Evolutionary conservation across 53 echinoderm and acorn worm genomes (phyloP), one percentile per base, ranked within the genome.

Genomic region (Luidia sarsii): DNA sequence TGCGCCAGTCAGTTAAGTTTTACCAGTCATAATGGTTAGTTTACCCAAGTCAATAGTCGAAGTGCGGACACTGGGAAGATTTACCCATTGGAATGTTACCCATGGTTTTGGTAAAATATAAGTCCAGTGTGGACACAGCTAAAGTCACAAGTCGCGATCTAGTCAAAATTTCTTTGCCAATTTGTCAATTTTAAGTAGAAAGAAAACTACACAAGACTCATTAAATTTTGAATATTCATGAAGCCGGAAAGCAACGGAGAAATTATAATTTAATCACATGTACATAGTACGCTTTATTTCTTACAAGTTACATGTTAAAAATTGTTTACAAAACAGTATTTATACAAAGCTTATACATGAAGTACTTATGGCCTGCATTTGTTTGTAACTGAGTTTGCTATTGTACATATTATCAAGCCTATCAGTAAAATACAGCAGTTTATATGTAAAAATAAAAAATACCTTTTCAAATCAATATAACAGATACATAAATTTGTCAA

Each of bases 281-380:
- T 77, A 77, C 77, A 77, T 77, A 59, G 75, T 57, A 43, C 60
- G 60, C 48, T 72, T 77, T 77, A 77, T 77, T 77, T 77, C 77
- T 77, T 77, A 77, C 77, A 77, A 77, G 77, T 77, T 60, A 77
- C 77, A 77, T 77, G 61, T 77, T 77, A 77, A 77, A 77, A 77
- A 77, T 77, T 77, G 77, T 77, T 77, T 77, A 77, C 77, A 77
- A 77, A 77, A 60, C 77, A 61, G 59, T 56, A 33, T 72, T 77
- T 77, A 41, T 77, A 77, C 77, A 77, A 77, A 77, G 77, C 77
- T 77, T 77, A 61, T 60, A 77, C 77, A 77, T 77, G 77, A 77
- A 61, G 77, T 61, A 60, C 60, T 77, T 60, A 25, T 77, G 61
- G 77, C 77, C 77, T 60, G 77, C 77, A 77, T 77, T 77, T 61